Percentiles rank a stretch among this genome's conserved stretches.
Evolutionary conservation across 1,140 invertebrate genomes (phyloP).

Genomic region (Camponotus vicinus): DNA sequence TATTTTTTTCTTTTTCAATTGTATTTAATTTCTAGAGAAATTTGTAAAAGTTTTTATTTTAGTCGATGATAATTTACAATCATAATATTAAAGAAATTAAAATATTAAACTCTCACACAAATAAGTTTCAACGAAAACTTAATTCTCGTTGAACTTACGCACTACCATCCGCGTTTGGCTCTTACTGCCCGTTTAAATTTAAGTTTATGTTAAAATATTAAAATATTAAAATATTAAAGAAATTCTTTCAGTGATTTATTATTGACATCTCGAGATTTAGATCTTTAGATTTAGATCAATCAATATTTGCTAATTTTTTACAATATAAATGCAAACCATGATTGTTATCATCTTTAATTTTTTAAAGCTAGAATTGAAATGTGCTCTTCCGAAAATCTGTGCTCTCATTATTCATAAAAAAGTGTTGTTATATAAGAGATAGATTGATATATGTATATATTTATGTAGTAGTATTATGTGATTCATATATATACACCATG

Average conservation of each 20-base stretch:
- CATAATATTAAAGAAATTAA: too few relatives aligned
- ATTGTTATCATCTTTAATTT: neutral
- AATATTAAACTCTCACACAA: too few relatives aligned
- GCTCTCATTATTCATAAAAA: neutral
- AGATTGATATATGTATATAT: neutral
- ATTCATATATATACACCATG: slow-evolving; percentile 16
- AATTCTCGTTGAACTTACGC: too few relatives aligned
- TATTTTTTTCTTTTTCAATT: neutral
- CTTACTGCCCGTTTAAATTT: too few relatives aligned
- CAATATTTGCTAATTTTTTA: neutral
- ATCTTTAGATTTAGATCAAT: neutral
- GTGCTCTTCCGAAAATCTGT: neutral
- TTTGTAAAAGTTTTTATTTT: slow-evolving; percentile 2
- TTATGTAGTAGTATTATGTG: neutral
- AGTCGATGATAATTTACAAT: neutral
- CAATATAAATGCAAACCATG: neutral
- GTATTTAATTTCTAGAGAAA: neutral
- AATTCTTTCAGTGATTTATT: neutral
- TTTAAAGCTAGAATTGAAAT: neutral
- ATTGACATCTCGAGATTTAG: neutral
- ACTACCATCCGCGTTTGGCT: too few relatives aligned
- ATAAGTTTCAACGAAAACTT: too few relatives aligned
- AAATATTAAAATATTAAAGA: too few relatives aligned
- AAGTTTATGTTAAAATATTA: too few relatives aligned
- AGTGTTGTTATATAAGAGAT: neutral